Percentiles rank a stretch among this genome's conserved stretches.
Evolutionary conservation across 2,113 vertebrate species (phyloP).

Genomic region (Uria aalge): DNA sequence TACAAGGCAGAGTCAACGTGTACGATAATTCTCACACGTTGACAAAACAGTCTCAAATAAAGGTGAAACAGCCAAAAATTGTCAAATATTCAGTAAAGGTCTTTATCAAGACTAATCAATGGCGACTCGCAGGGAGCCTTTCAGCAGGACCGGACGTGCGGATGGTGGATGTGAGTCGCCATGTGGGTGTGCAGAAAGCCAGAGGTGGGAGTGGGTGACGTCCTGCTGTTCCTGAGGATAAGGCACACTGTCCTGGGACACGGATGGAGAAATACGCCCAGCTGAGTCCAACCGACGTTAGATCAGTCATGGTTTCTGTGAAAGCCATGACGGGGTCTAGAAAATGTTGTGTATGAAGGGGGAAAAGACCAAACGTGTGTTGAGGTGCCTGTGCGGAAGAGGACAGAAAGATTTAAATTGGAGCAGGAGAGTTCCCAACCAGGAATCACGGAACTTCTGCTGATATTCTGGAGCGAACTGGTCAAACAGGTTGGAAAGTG

Average conservation of each 20-base stretch:
- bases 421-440: not conserved
- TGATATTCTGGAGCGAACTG: rapidly evolving
- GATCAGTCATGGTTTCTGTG: not conserved
- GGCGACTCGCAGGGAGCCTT: not conserved
- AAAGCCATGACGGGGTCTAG: rapidly evolving
- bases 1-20: not conserved
- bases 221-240: not conserved
- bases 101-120: not conserved
- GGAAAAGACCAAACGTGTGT: too few species aligned
- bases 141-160: not conserved
- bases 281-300: not conserved
- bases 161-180: not conserved
- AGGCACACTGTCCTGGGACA: not conserved
- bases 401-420: not conserved
- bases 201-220: too few species aligned
- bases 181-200: not conserved
- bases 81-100: not conserved
- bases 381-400: not conserved
- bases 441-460: not conserved
- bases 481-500: not conserved
- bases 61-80: not conserved
- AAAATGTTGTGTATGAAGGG: not conserved
- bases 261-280: not conserved
- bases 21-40: not conserved
- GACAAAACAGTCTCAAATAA: not conserved